A percentile compares a stretch with the other conserved stretches of the same genome.
phyloP scores from a whole-genome alignment of 35 echinoderm and acorn worm species.

The Strongylocentrotus purpuratus region DNA sequence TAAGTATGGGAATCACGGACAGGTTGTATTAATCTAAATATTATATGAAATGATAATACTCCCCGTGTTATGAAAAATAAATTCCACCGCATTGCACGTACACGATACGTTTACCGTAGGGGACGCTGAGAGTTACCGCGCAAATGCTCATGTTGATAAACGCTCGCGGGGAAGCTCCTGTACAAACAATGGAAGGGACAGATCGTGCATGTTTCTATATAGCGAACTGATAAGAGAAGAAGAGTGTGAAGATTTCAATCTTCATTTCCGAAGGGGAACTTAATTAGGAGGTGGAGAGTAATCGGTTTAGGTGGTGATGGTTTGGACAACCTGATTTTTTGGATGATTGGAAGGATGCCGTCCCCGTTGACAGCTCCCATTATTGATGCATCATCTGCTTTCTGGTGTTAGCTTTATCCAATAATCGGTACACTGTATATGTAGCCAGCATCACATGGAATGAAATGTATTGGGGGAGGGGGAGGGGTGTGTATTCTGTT shows the following conservation, averaged over 20 bases:
- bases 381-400: too few species aligned
- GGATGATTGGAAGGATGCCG: too few species aligned
- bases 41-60: not conserved
- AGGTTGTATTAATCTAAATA: not conserved
- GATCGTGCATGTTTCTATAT: not conserved
- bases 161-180: not conserved
- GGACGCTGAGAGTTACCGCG: not conserved
- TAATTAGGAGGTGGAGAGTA: slow-evolving; percentile 11
- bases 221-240: not conserved
- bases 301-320: not conserved
- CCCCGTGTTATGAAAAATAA: not conserved
- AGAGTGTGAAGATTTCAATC: not conserved
- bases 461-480: too few species aligned
- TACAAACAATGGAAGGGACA: not conserved
- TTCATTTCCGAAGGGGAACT: not conserved
- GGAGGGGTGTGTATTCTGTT: too few species aligned
- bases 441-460: too few species aligned
- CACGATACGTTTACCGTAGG: too few species aligned
- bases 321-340: not conserved
- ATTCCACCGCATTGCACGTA: not conserved
- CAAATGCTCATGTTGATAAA: not conserved
- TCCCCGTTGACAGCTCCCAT: too few species aligned
- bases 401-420: too few species aligned
- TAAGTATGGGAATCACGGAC: too few species aligned
- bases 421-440: too few species aligned